phyloP scores from a whole-genome alignment of 2,888 invertebrate species.

The Achlya flavicornis region DNA sequence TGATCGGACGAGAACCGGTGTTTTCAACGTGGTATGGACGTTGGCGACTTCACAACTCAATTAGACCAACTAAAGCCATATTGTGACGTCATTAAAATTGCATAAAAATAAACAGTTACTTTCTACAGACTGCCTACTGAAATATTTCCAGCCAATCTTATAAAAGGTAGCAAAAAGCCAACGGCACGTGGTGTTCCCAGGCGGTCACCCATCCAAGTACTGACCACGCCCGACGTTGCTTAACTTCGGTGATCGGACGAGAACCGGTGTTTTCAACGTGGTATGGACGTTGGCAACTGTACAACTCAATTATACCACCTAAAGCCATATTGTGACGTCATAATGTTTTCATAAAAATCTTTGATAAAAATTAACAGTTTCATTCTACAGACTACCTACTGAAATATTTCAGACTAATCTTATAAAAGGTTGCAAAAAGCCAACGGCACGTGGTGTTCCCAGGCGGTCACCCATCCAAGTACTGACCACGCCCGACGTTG shows the following conservation, averaged over 20 bases:
- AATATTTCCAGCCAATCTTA: too few species aligned
- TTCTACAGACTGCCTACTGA: too few species aligned
- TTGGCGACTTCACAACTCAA: constrained; percentile 36
- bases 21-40: constrained; percentile 69
- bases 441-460: constrained; percentile 74
- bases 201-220: constrained; percentile 79
- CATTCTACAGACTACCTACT: too few species aligned
- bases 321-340: not conserved
- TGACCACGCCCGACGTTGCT: constrained; percentile 74
- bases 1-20: constrained; percentile 78
- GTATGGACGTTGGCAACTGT: constrained; percentile 62
- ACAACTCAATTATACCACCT: constrained; percentile 7
- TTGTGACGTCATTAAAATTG: too few species aligned
- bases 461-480: constrained; percentile 81
- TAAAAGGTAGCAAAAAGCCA: constrained; percentile 45
- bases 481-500: constrained; percentile 79
- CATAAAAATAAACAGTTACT: too few species aligned
- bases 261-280: constrained; percentile 74
- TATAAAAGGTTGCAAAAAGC: constrained; percentile 44
- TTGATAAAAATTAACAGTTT: too few species aligned
- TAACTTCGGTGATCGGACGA: constrained; percentile 78
- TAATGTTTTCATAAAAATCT: too few species aligned
- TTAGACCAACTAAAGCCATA: too few species aligned
- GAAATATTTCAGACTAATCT: too few species aligned
- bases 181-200: constrained; percentile 62